phyloP scores from a whole-genome alignment of 2,888 invertebrate genomes.

The Ecdyonurus torrentis region DNA sequence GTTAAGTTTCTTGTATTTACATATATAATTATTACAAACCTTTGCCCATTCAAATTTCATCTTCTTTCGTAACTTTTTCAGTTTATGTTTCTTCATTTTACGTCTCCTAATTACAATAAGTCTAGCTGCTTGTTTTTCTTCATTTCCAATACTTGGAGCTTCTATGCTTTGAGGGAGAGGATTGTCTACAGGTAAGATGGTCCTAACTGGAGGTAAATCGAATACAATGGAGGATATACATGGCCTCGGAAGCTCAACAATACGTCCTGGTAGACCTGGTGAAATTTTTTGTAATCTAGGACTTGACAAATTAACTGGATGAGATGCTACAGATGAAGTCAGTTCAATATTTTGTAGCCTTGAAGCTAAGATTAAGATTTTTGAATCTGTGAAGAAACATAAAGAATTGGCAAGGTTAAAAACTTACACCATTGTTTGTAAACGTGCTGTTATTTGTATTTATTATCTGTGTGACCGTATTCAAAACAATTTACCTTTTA shows the following conservation, averaged over 20 bases:
- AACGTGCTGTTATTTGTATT: neutral
- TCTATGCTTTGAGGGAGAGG: neutral
- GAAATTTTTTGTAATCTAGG: neutral
- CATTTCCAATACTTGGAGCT: conserved; percentile 5
- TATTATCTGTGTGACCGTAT: neutral
- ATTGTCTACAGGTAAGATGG: neutral
- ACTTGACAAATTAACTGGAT: neutral
- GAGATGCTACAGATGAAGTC: neutral
- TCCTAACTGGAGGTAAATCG: neutral
- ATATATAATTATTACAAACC: too few species aligned
- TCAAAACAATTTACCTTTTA: neutral
- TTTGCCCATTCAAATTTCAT: conserved; percentile 64
- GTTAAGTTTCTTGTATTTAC: too few species aligned
- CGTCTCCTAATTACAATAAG: conserved; percentile 58
- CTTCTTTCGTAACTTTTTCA: conserved; percentile 57
- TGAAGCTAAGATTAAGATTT: neutral
- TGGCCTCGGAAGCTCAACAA: neutral
- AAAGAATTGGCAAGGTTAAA: too few species aligned
- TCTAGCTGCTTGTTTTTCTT: conserved; percentile 50
- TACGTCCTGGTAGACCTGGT: neutral
- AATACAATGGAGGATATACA: neutral
- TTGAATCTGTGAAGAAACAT: neutral
- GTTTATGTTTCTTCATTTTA: conserved; percentile 79
- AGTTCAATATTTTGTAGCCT: neutral
- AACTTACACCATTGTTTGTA: too few species aligned